Evolutionary conservation across 1,140 invertebrate species (phyloP).

Genomic region (Odontomachus brunneus): DNA sequence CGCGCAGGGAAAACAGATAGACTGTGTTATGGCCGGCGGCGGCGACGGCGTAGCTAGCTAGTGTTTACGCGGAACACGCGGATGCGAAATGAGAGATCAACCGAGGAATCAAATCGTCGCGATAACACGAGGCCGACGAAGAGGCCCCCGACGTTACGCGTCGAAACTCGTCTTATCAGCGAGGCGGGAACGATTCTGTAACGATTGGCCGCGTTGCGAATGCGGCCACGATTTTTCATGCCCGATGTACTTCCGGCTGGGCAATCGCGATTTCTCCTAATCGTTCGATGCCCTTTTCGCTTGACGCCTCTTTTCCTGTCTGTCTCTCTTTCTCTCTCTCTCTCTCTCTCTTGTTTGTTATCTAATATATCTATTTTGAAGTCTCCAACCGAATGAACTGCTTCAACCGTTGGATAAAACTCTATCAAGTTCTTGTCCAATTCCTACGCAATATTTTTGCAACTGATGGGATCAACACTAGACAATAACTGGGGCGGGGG

Average conservation of each 20-base stretch:
- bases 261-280: conserved; percentile 15
- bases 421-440: too few relatives aligned
- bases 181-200: conserved; percentile 26
- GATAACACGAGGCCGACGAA: conserved; percentile 47
- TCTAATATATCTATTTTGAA: background rate
- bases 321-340: too few relatives aligned
- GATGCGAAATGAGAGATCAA: conserved; percentile 65
- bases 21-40: conserved; percentile 40
- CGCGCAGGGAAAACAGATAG: conserved; percentile 62
- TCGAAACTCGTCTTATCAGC: conserved; percentile 13
- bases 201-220: background rate
- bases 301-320: background rate
- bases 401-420: too few relatives aligned
- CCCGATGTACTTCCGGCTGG: background rate
- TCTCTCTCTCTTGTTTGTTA: background rate
- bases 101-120: conserved; percentile 61
- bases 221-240: conserved; percentile 30
- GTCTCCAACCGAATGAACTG: too few relatives aligned
- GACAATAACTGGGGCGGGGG: too few relatives aligned
- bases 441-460: too few relatives aligned
- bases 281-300: background rate
- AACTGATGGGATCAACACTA: too few relatives aligned
- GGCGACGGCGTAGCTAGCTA: background rate
- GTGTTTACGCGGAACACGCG: conserved; percentile 62
- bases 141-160: conserved; percentile 15